Evolutionary conservation across 2,797 vertebrate species (phyloP).

Genomic region (Hypotaenidia okinawae): DNA sequence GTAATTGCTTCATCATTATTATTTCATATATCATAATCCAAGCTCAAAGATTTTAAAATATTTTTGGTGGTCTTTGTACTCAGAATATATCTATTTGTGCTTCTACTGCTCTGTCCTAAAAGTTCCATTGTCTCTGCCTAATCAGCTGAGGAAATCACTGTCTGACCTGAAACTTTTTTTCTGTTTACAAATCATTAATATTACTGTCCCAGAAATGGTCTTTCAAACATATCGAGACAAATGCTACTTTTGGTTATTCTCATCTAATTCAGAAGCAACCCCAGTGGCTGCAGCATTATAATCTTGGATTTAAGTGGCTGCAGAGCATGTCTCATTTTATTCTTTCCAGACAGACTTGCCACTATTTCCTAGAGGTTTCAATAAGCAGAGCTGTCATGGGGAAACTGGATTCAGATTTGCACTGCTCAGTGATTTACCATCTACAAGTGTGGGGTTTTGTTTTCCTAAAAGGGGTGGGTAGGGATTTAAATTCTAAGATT

Average conservation of each 20-base stretch:
- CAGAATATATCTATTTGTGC: accelerated
- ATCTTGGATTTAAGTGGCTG: background rate
- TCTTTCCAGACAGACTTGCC: background rate
- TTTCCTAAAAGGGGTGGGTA: background rate
- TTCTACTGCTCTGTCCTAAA: background rate
- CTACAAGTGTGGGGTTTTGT: background rate
- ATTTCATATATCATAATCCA: background rate
- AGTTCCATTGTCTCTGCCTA: background rate
- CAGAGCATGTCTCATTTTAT: background rate
- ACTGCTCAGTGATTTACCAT: background rate
- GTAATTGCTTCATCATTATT: background rate
- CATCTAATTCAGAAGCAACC: background rate
- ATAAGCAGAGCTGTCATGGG: background rate
- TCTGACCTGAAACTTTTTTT: background rate
- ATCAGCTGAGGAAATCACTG: background rate
- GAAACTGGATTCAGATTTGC: background rate
- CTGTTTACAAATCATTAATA: background rate
- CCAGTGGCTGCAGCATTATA: background rate
- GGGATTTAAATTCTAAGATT: background rate
- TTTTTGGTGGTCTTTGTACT: background rate
- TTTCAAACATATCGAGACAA: background rate
- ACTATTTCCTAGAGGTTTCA: background rate
- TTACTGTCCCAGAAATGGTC: background rate
- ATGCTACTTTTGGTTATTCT: background rate
- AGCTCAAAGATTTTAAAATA: background rate